Percentiles rank a stretch among this genome's conserved stretches.
phyloP scores from a whole-genome alignment of 2,113 vertebrate genomes.

The Reinhardtius hippoglossoides region DNA sequence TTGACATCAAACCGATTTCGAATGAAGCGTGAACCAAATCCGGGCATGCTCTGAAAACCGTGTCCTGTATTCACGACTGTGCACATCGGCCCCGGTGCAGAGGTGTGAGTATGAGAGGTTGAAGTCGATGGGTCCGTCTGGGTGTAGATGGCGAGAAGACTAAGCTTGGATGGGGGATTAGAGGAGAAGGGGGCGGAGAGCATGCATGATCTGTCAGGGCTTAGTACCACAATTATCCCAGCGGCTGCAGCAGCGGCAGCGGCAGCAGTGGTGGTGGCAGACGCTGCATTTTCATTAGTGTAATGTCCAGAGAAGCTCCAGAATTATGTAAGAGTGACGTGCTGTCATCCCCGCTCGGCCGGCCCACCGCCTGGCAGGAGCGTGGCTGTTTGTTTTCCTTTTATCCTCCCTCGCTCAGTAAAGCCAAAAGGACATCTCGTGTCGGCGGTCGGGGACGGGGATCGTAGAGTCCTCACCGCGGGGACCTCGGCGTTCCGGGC shows the following conservation, averaged over 20 bases:
- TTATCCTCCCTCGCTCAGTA: conserved; percentile 45
- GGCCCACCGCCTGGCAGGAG: conserved; percentile 61
- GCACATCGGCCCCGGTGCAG: neutral
- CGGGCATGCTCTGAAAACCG: conserved; percentile 3
- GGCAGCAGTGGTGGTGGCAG: conserved; percentile 73
- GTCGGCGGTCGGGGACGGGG: neutral
- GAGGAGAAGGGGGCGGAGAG: conserved; percentile 58
- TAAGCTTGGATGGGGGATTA: conserved; percentile 75
- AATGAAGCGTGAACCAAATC: neutral
- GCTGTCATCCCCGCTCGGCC: conserved; percentile 59
- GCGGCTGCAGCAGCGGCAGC: conserved; percentile 69
- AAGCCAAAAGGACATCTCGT: conserved; percentile 72
- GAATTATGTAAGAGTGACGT: conserved; percentile 87
- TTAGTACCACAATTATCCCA: conserved; percentile 87
- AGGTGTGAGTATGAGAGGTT: conserved; percentile 24
- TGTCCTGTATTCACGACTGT: neutral
- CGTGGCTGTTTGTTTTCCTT: conserved; percentile 70
- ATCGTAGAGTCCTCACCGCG: conserved; percentile 20
- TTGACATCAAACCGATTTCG: neutral
- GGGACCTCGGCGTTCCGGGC: neutral
- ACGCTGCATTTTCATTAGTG: conserved; percentile 88
- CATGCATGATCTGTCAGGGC: conserved; percentile 79
- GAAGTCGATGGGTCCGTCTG: conserved; percentile 38
- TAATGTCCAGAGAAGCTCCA: conserved; percentile 86
- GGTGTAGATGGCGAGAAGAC: conserved; percentile 67